Percentiles rank a stretch among this genome's conserved stretches.
Evolutionary conservation across 2,113 vertebrate genomes (phyloP).

Genomic region (Ondatra zibethicus): DNA sequence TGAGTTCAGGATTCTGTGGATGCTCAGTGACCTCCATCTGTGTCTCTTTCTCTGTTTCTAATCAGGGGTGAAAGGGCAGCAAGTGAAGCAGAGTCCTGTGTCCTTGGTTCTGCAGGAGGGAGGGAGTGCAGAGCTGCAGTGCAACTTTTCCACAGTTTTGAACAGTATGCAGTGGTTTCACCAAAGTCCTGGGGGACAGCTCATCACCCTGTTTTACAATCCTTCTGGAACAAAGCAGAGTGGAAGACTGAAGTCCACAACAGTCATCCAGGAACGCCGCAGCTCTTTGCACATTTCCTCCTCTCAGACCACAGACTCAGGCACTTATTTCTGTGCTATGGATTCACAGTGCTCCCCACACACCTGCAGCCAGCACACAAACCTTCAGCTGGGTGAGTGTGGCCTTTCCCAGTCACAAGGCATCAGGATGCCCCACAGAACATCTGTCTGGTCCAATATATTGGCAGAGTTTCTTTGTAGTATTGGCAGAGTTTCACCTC

Average conservation of each 20-base stretch:
- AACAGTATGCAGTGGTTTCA: not conserved
- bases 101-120: constrained; percentile 47
- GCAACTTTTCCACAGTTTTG: not conserved
- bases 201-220: not conserved
- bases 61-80: constrained; percentile 59
- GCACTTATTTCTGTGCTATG: not conserved
- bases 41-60: not conserved
- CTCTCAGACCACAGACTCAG: not conserved
- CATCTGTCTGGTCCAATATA: accelerated
- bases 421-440: accelerated
- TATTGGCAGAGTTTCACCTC: not conserved
- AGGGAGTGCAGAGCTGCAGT: not conserved
- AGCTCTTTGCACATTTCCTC: constrained; percentile 24
- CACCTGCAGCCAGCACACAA: not conserved
- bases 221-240: not conserved
- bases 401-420: not conserved
- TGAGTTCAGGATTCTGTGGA: not conserved
- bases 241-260: not conserved
- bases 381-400: not conserved
- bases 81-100: constrained; percentile 53
- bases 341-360: not conserved
- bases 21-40: not conserved
- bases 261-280: not conserved
- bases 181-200: not conserved
- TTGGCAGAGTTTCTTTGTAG: not conserved